Percentiles rank a stretch among this genome's conserved stretches.
Conservation (phyloP, 2,113 vertebrate species). For the Sciurus niger region DNA sequence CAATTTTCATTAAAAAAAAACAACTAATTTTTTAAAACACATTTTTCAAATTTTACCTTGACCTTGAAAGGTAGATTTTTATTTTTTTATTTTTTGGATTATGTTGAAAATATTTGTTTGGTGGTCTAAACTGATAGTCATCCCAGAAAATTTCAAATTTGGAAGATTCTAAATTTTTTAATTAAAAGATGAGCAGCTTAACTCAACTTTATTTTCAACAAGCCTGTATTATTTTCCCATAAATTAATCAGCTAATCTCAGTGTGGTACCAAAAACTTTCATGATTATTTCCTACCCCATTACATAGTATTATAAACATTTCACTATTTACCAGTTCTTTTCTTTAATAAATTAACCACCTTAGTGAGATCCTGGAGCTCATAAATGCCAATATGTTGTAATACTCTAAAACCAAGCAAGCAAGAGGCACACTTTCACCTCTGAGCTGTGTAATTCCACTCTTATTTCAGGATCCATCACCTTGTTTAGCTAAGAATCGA, state of each 20-base stretch:
- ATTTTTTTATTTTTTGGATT: neutral
- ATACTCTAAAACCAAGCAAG: neutral
- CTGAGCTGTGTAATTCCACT: neutral
- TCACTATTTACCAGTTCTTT: neutral
- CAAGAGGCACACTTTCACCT: neutral
- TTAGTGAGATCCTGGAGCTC: neutral
- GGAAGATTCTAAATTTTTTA: constrained; percentile 19
- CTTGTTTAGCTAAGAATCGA: neutral
- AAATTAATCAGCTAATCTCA: constrained; percentile 63
- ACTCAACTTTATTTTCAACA: constrained; percentile 57
- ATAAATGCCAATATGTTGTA: neutral
- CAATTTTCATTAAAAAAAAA: neutral
- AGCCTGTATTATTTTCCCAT: constrained; percentile 52
- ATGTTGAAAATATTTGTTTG: neutral
- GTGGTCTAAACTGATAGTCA: neutral
- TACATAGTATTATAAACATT: constrained; percentile 38
- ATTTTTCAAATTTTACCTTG: constrained; percentile 15
- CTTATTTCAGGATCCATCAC: neutral
- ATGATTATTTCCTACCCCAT: constrained; percentile 51
- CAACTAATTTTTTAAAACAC: neutral
- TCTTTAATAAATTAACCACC: constrained; percentile 22
- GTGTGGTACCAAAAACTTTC: constrained; percentile 23
- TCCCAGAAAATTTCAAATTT: neutral
- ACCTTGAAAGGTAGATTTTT: neutral
- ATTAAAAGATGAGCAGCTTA: constrained; percentile 39